Conservation (phyloP, 2,797 vertebrate genomes). For the Holocentrus rufus region DNA sequence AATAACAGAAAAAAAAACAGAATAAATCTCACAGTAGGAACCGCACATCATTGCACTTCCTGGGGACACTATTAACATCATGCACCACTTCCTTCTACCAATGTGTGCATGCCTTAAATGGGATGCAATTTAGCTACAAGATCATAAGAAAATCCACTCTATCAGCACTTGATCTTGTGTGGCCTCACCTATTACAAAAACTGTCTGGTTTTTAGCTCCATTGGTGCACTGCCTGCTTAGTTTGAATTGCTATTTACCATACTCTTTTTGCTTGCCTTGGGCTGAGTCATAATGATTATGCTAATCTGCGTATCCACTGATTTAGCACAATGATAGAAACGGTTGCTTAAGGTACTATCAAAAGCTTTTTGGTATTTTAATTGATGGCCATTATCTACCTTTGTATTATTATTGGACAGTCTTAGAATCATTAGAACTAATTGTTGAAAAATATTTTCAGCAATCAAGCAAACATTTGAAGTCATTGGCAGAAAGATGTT, state of each 20-base stretch:
- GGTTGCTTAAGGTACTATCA: not conserved
- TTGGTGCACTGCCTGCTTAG: conserved; percentile 1
- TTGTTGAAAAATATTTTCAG: no score
- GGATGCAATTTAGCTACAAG: conserved; percentile 3
- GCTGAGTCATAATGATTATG: conserved; percentile 13
- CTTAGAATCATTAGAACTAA: not conserved
- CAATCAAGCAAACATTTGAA: no score
- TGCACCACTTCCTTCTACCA: not conserved
- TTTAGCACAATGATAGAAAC: conserved; percentile 11
- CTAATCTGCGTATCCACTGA: not conserved
- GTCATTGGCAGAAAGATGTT: not conserved
- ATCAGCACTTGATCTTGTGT: conserved; percentile 4
- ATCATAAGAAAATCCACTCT: not conserved
- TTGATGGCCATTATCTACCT: conserved; percentile 17
- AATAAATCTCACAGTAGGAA: not conserved
- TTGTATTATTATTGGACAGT: not conserved
- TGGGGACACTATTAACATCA: not conserved
- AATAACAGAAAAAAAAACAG: not conserved
- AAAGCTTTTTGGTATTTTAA: conserved; percentile 13
- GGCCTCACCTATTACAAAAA: not conserved
- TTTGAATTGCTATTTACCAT: conserved; percentile 15
- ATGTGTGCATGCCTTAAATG: conserved; percentile 4
- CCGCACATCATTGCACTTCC: not conserved
- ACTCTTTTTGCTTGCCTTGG: not conserved
- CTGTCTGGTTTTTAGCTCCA: not conserved